phyloP scores from a whole-genome alignment of 2,113 vertebrate genomes.

The Spizaetus ornatus region DNA sequence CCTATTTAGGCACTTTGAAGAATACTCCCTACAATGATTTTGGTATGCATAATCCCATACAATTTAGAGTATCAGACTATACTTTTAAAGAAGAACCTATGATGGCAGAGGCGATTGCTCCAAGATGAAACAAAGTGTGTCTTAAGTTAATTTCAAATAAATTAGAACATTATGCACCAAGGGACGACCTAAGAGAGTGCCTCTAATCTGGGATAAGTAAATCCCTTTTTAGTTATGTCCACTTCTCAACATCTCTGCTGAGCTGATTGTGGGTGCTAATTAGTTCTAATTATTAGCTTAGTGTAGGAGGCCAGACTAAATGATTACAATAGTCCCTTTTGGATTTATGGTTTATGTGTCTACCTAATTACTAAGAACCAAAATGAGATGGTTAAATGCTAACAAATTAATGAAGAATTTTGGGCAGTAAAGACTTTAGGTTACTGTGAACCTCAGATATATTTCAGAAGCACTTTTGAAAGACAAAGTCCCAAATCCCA shows the following conservation, averaged over 20 bases:
- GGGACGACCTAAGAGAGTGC: neutral
- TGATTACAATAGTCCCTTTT: neutral
- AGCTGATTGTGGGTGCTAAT: neutral
- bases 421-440: neutral
- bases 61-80: neutral
- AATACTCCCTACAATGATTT: neutral
- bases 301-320: neutral
- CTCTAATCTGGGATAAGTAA: slow-evolving; percentile 9
- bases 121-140: neutral
- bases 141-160: neutral
- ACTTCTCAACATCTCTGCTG: neutral
- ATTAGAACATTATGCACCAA: neutral
- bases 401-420: neutral
- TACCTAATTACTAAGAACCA: neutral
- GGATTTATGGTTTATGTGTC: neutral
- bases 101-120: neutral
- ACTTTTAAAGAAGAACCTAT: neutral
- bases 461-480: neutral
- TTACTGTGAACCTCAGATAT: neutral
- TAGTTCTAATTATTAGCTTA: neutral
- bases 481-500: neutral
- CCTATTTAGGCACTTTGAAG: neutral
- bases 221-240: neutral
- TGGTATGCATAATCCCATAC: neutral
- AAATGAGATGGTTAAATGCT: neutral